phyloP scores from a whole-genome alignment of 2,888 invertebrate genomes.

The Philereme transversata region DNA sequence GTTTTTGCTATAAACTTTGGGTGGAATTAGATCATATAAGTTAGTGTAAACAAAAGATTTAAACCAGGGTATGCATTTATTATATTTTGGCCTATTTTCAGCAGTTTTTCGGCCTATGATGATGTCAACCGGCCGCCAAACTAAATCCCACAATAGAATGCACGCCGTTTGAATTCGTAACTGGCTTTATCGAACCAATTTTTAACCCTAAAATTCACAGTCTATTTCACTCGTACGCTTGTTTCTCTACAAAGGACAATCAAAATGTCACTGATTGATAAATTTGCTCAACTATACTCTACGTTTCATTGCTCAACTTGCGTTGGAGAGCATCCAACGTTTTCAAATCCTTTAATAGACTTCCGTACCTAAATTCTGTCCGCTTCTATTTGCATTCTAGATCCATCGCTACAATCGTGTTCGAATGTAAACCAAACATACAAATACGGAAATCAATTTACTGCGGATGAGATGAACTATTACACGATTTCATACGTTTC shows the following conservation, averaged over 20 bases:
- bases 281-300: slow-evolving; percentile 42
- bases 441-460: slow-evolving; percentile 20
- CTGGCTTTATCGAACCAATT: neutral
- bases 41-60: no score
- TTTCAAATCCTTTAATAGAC: slow-evolving; percentile 43
- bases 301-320: slow-evolving; percentile 43
- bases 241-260: slow-evolving; percentile 41
- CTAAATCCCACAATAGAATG: no score
- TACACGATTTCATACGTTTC: no score
- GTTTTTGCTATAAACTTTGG: no score
- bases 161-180: no score
- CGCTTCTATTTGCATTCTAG: slow-evolving; percentile 34
- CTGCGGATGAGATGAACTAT: neutral
- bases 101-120: no score
- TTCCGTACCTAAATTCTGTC: slow-evolving; percentile 29
- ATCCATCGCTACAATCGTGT: slow-evolving; percentile 22
- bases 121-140: no score
- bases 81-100: no score
- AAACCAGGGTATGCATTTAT: no score
- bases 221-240: slow-evolving; percentile 30
- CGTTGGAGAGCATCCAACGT: slow-evolving; percentile 47
- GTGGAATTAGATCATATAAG: no score
- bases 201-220: neutral
- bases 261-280: slow-evolving; percentile 46
- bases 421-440: slow-evolving; percentile 18